These are phyloP conservation scores for Synergus laeviventris DNA, from an alignment of 2,888 invertebrate genomes.

Conservation along the genomic window DNA sequence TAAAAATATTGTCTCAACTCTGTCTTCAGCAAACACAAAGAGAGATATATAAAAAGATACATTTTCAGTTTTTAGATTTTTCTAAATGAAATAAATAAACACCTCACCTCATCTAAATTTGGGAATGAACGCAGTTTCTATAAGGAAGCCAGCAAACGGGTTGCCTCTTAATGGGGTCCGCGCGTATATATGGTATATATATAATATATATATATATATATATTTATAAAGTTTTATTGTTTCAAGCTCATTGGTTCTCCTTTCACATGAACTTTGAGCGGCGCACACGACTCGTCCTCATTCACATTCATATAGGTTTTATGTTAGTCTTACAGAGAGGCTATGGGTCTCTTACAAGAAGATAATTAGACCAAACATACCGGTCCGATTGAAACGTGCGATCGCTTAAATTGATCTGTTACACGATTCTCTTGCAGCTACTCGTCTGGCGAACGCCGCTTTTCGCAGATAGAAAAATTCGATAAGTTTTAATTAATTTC, in stretches of 20 bases:
- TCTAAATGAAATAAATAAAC: no score
- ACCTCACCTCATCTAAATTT: no score
- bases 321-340: slow-evolving; percentile 48
- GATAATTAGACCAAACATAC: slow-evolving; percentile 65
- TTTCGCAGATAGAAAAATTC: slow-evolving; percentile 46
- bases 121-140: no score
- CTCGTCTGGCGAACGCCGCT: slow-evolving; percentile 42
- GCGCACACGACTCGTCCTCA: slow-evolving; percentile 66
- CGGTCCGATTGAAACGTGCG: slow-evolving; percentile 57
- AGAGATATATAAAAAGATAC: background rate
- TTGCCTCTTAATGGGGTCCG: no score
- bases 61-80: background rate
- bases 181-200: no score
- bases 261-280: slow-evolving; percentile 71
- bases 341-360: slow-evolving; percentile 56
- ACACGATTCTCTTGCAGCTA: slow-evolving; percentile 54
- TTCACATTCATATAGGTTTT: slow-evolving; percentile 49
- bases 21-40: background rate
- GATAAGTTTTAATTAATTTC: slow-evolving; percentile 40
- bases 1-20: slow-evolving; percentile 37
- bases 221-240: slow-evolving; percentile 57
- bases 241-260: slow-evolving; percentile 66
- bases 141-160: no score
- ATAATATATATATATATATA: slow-evolving; percentile 35
- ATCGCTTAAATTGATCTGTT: slow-evolving; percentile 57